Base-by-base conservation (phyloP, 2,113 vertebrate species). In the Syrrhaptes paradoxus region DNA sequence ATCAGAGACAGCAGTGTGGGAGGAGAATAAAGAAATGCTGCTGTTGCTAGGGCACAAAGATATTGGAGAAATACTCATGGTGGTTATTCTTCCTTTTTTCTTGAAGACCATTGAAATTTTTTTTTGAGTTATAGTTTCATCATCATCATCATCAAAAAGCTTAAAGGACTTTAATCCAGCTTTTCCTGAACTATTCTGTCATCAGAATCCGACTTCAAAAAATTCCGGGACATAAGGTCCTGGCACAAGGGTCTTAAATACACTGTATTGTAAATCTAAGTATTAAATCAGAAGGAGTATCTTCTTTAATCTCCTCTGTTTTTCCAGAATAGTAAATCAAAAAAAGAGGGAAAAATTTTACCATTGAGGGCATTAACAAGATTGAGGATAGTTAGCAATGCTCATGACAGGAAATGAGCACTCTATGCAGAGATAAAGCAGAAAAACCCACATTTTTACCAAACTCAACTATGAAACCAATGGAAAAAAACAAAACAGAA, bases 21-120 rank as follows among this genome's bases (percentile, higher is more conserved):
- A 93, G 90, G 93, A 92, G 68, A 93, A 90, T 80, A 66, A 68
- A 55, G 89, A 95, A 81, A 83, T 93, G 72, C 95, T 95, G 88
- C 92, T 84, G 95, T 95, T 97, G 96, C 96, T 97, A 97, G 66
- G 96, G 93, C 88, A 96, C 93, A 89, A 86, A 88, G 76, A 94
- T 81, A 92, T 0, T 72, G 88, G 70, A 96, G 65, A 84, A 93
- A 89, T 89, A 86, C 54, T 94, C 48, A 29, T 49, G 63, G 76
- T 90, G 51, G 34, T 52, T 93, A 72, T 72, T 91, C 70, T 67
- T 52, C 57, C 46, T 51, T 72, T 74, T 83, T 68, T 52, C 46
- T 81, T 86, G 41, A 90, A 90, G 66, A 72, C 31, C 29, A 68
- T 31, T n/a, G 28, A 78, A 28, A 52, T 28, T 65, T 7, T 67